A percentile compares a stretch with the other conserved stretches of the same genome.
Conservation (phyloP, 2,113 vertebrate genomes). For the Halcyon malimbica region DNA sequence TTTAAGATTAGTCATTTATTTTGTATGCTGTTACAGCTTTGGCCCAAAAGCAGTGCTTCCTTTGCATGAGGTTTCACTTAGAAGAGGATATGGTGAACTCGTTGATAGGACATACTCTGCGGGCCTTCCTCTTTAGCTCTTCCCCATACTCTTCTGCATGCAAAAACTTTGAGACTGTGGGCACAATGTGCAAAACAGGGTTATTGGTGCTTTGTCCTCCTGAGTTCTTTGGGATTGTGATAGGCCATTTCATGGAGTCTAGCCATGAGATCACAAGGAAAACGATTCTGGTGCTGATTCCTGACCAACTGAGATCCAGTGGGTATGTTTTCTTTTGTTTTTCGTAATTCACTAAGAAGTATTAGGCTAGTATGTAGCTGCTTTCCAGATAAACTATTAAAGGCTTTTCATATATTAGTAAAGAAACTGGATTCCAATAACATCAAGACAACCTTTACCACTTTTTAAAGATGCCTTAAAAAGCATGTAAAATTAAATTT, state of each 20-base stretch:
- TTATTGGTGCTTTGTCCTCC: not conserved
- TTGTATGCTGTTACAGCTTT: not conserved
- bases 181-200: rapidly evolving
- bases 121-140: not conserved
- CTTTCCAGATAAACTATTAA: not conserved
- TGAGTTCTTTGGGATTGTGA: not conserved
- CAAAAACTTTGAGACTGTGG: not conserved
- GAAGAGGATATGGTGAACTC: not conserved
- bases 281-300: not conserved
- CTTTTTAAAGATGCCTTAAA: not conserved
- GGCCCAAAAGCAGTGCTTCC: not conserved
- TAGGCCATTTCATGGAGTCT: not conserved
- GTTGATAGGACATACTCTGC: not conserved
- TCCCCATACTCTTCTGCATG: not conserved
- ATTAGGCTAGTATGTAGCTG: not conserved
- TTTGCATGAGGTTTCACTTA: not conserved
- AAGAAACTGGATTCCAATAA: not conserved
- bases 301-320: not conserved
- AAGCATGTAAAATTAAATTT: not conserved
- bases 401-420: not conserved
- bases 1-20: not conserved
- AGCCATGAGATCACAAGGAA: not conserved
- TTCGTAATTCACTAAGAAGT: not conserved
- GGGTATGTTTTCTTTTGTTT: not conserved
- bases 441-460: not conserved